phyloP scores from a whole-genome alignment of 2,797 vertebrate species.

The Melanotaenia parkinsoni region DNA sequence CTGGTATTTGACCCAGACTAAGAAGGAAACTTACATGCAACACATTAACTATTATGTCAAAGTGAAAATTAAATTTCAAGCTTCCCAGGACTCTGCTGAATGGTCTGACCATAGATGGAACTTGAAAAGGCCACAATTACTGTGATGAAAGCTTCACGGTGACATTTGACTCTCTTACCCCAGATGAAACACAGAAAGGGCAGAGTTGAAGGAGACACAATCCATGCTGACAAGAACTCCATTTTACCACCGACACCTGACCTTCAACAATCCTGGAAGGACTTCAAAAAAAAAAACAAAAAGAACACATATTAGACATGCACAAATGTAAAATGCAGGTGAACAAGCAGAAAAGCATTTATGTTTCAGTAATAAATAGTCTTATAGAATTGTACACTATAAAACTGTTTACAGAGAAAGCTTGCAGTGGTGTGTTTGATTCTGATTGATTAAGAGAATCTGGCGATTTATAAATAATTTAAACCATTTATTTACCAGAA shows the following conservation, averaged over 20 bases:
- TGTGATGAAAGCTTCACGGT: conserved; percentile 39
- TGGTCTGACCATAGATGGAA: conserved; percentile 28
- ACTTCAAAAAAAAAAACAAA: conserved; percentile 11
- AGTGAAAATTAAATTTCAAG: conserved; percentile 34
- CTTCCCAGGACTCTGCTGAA: conserved; percentile 31
- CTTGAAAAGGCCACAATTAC: conserved; percentile 60
- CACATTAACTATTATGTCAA: conserved; percentile 20
- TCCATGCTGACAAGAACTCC: conserved; percentile 67
- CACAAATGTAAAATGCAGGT: conserved; percentile 1
- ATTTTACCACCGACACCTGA: conserved; percentile 65
- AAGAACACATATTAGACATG: conserved; percentile 8
- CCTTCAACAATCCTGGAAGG: conserved; percentile 50
- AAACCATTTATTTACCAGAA: no score
- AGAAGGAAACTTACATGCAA: conserved; percentile 1
- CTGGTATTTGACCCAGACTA: neutral
- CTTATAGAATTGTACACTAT: neutral
- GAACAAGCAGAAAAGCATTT: neutral
- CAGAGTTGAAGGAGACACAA: conserved; percentile 54
- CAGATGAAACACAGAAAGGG: conserved; percentile 68
- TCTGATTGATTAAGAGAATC: neutral
- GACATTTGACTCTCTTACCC: conserved; percentile 76
- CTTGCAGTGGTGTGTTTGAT: neutral
- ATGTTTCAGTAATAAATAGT: neutral
- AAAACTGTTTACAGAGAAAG: neutral
- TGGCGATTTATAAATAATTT: neutral